These are phyloP conservation scores for Volucella zonaria DNA, from an alignment of 2,888 invertebrate genomes.

Conservation along the genomic window DNA sequence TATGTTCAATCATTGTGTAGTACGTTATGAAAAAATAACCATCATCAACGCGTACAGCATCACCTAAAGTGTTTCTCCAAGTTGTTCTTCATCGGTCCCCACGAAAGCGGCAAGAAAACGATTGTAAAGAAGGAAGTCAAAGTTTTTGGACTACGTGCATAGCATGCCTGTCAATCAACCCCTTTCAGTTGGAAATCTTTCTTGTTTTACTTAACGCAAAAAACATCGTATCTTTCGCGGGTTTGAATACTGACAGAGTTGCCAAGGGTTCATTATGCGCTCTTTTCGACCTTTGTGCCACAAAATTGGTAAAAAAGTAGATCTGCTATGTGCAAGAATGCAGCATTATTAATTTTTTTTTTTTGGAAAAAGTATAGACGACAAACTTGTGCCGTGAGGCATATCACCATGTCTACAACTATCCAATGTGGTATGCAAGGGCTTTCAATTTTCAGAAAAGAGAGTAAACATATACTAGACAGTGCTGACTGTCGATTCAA, in stretches of 20 bases:
- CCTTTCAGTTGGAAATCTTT: slow-evolving; percentile 48
- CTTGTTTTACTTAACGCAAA: slow-evolving; percentile 38
- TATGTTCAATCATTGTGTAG: slow-evolving; percentile 69
- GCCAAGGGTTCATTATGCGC: too few relatives aligned
- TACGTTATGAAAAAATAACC: slow-evolving; percentile 64
- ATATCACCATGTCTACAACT: not conserved
- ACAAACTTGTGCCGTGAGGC: not conserved
- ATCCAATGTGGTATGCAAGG: too few relatives aligned
- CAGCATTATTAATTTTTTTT: slow-evolving; percentile 1
- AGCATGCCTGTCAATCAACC: slow-evolving; percentile 66
- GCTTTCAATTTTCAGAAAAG: too few relatives aligned
- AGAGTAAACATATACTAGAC: too few relatives aligned
- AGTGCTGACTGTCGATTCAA: too few relatives aligned
- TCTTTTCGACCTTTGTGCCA: too few relatives aligned
- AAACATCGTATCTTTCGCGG: not conserved
- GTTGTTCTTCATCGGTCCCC: too few relatives aligned
- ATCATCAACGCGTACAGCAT: slow-evolving; percentile 65
- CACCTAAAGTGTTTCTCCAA: slow-evolving; percentile 6
- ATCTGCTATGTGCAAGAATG: not conserved
- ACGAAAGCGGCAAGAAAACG: not conserved
- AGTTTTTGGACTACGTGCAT: slow-evolving; percentile 54
- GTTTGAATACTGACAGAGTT: too few relatives aligned
- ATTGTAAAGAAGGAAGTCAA: slow-evolving; percentile 25
- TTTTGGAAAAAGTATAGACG: not conserved
- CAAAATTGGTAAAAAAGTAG: too few relatives aligned